A percentile compares a stretch with the other conserved stretches of the same genome.
These are phyloP conservation scores for Notechis scutatus DNA, from an alignment of 2,113 vertebrate species.

Conservation along the genomic window DNA sequence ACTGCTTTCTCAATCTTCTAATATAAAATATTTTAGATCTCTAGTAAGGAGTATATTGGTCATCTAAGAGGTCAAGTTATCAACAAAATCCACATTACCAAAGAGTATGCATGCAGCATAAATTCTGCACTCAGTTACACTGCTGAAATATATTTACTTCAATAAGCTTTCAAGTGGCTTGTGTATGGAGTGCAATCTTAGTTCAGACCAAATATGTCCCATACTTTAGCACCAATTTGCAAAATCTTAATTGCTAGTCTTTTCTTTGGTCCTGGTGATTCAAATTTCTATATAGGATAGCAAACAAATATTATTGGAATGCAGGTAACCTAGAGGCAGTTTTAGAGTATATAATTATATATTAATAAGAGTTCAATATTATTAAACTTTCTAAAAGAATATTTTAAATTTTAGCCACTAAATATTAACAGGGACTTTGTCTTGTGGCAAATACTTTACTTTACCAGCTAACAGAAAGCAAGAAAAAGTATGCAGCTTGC, in stretches of 20 bases:
- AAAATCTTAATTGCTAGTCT: slow-evolving; percentile 26
- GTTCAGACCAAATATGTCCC: slow-evolving; percentile 1
- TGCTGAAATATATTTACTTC: background rate
- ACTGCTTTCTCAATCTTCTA: background rate
- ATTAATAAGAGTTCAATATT: background rate
- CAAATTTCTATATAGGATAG: background rate
- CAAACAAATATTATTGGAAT: slow-evolving; percentile 35
- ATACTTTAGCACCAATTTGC: slow-evolving; percentile 13
- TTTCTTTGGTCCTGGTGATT: slow-evolving; percentile 3
- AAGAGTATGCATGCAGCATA: background rate
- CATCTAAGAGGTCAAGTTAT: background rate
- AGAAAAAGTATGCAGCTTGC: background rate
- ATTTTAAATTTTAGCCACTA: background rate
- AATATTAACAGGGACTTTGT: background rate
- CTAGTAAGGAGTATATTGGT: background rate
- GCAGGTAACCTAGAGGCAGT: slow-evolving; percentile 23
- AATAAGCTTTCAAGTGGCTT: background rate
- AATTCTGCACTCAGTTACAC: background rate
- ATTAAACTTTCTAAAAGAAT: background rate
- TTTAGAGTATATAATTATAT: slow-evolving; percentile 34
- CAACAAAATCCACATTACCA: background rate
- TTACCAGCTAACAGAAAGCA: background rate
- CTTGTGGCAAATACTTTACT: background rate
- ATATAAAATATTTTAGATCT: background rate
- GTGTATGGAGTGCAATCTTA: background rate